These are phyloP conservation scores for Philopedon plagiatum DNA, from an alignment of 2,888 invertebrate species.

Conservation along the genomic window DNA sequence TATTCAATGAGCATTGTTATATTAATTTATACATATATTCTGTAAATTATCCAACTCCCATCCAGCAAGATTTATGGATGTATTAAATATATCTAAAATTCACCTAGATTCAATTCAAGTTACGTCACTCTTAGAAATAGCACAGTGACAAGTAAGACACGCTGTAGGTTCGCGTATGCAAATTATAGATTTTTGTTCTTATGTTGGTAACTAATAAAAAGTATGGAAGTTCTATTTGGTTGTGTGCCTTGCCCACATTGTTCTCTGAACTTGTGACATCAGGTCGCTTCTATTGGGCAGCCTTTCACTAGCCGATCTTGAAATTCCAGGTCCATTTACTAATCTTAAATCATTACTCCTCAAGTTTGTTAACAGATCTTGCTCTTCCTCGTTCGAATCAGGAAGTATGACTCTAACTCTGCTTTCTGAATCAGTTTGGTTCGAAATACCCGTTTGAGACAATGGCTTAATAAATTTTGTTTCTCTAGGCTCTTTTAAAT, in stretches of 20 bases:
- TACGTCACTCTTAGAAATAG: no score
- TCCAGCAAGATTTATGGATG: no score
- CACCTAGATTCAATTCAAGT: no score
- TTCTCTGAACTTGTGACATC: slow-evolving; percentile 86
- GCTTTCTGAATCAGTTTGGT: slow-evolving; percentile 75
- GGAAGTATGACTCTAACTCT: slow-evolving; percentile 76
- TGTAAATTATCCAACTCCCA: no score
- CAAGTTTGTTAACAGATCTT: slow-evolving; percentile 70
- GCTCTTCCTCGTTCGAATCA: slow-evolving; percentile 61
- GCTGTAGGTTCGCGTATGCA: no score
- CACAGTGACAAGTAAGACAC: no score
- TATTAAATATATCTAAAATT: no score
- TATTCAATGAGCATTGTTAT: no score
- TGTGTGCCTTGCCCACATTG: slow-evolving; percentile 90
- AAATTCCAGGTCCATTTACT: slow-evolving; percentile 75
- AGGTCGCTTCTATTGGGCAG: slow-evolving; percentile 88
- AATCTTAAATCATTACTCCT: slow-evolving; percentile 71
- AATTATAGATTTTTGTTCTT: no score
- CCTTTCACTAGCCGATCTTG: slow-evolving; percentile 87
- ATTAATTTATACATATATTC: no score
- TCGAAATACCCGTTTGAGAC: slow-evolving; percentile 75
- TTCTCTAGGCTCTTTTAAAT: slow-evolving; percentile 6
- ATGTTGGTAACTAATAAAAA: no score
- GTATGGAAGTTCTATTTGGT: slow-evolving; percentile 84
- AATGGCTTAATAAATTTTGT: slow-evolving; percentile 77